Base-by-base conservation (phyloP, 2,113 vertebrate species). In the Sorex araneus region DNA sequence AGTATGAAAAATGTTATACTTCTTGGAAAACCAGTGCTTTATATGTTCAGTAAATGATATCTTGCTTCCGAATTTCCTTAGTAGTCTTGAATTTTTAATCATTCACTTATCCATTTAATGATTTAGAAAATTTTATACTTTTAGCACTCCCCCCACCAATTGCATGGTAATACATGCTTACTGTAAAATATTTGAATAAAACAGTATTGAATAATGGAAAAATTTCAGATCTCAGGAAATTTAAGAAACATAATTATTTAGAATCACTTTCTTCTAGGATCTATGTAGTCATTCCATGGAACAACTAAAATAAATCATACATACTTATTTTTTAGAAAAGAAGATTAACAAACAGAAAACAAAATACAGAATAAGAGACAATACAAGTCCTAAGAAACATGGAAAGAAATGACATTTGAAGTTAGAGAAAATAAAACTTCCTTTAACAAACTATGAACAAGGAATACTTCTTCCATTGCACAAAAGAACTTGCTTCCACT, bases 71-170 rank as follows among this genome's bases (percentile, higher is more conserved):
- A 95, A 87, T 83, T 89, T 93, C 66, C 67, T 87, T 83, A 94
- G 74, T 25, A 92, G 27, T 66, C 79, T 28, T 73, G 82, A 92
- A 95, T 96, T 94, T 84, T 93, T 95, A 95, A 96, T 95, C 91
- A 92, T 84, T 81, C 87, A 95, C 73, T 87, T 92, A 90, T 86
- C 75, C 76, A 88, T 92, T 92, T 96, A 95, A 91, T 94, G 89
- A 77, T 81, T 94, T 47, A 90, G 89, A 93, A 92, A 77, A 89
- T 16, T 70, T 93, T 92, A 28, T 74, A 90, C 57, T 75, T 63
- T 93, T 63, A 73, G 27, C 50, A 94, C 85, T 30, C 43, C 94
- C 85, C 92, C 86, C 28, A n/a, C 73, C 86, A 60, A 92, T 77
- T 95, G 54, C 66, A 92, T 28, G 18, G 34, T 83, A 93, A 95